Conservation (phyloP, 2,797 vertebrate genomes). For the Chromobotia macracanthus region DNA sequence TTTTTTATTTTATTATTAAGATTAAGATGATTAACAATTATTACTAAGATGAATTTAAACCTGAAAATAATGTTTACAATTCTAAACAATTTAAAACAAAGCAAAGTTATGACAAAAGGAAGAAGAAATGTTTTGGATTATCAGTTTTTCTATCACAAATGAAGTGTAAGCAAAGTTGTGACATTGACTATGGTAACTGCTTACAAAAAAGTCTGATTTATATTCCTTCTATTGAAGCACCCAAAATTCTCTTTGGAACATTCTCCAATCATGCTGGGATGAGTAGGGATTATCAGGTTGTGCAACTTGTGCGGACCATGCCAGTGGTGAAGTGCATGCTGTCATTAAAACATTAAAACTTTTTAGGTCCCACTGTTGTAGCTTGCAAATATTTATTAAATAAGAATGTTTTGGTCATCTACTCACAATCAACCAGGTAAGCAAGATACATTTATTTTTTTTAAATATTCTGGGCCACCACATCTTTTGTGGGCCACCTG, state of each 20-base stretch:
- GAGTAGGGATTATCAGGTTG: neutral
- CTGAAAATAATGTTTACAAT: too few species aligned
- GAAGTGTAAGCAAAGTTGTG: too few species aligned
- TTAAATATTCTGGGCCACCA: slow-evolving; percentile 7
- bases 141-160: too few species aligned
- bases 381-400: neutral
- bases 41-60: too few species aligned
- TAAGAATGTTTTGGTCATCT: neutral
- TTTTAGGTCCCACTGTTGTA: too few species aligned
- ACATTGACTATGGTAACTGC: too few species aligned
- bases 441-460: neutral
- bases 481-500: neutral
- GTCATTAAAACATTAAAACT: too few species aligned
- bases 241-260: neutral
- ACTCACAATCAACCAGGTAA: neutral
- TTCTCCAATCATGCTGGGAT: neutral
- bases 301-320: neutral
- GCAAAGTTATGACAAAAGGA: too few species aligned
- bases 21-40: too few species aligned
- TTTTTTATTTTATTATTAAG: too few species aligned
- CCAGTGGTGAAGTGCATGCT: neutral
- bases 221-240: neutral
- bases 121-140: too few species aligned
- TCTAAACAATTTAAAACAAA: too few species aligned
- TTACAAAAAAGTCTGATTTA: neutral